Conservation (phyloP, 2,797 vertebrate genomes). For the Diceros bicornis region DNA sequence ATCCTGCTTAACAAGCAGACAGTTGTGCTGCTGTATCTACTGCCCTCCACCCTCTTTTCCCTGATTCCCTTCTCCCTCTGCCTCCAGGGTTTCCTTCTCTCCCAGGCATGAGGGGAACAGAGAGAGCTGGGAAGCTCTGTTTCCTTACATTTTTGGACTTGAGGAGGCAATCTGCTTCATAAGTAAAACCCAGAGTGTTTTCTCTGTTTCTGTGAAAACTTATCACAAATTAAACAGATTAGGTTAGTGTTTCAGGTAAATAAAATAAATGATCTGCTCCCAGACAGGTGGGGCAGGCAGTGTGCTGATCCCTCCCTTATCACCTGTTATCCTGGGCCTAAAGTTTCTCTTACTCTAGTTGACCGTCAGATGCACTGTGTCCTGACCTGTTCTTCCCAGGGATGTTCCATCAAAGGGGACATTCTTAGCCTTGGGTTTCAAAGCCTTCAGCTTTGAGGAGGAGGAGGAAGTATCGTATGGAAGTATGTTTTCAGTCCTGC, state of each 20-base stretch:
- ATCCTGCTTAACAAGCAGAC: not conserved
- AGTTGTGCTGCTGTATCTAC: not conserved
- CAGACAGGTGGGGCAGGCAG: not conserved
- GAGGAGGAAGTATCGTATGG: constrained; percentile 68
- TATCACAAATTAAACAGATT: constrained; percentile 19
- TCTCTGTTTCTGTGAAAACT: not conserved
- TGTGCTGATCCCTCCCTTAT: not conserved
- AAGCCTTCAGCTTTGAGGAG: constrained; percentile 27
- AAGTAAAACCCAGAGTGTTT: not conserved
- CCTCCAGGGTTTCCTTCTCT: not conserved
- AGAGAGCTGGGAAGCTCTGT: not conserved
- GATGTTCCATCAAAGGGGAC: not conserved
- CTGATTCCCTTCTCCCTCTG: not conserved
- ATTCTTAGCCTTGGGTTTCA: constrained; percentile 18
- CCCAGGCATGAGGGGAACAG: not conserved
- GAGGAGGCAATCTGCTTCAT: not conserved
- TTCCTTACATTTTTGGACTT: not conserved
- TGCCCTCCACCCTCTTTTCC: not conserved
- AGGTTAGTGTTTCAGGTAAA: constrained; percentile 21
- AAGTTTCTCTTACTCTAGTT: not conserved
- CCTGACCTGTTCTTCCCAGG: not conserved
- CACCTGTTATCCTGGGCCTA: not conserved
- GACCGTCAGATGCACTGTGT: not conserved
- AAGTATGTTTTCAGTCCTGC: constrained; percentile 75
- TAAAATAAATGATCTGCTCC: not conserved